A percentile compares a stretch with the other conserved stretches of the same genome.
Conservation (phyloP, 2,888 invertebrate genomes). For the Arge pagana region DNA sequence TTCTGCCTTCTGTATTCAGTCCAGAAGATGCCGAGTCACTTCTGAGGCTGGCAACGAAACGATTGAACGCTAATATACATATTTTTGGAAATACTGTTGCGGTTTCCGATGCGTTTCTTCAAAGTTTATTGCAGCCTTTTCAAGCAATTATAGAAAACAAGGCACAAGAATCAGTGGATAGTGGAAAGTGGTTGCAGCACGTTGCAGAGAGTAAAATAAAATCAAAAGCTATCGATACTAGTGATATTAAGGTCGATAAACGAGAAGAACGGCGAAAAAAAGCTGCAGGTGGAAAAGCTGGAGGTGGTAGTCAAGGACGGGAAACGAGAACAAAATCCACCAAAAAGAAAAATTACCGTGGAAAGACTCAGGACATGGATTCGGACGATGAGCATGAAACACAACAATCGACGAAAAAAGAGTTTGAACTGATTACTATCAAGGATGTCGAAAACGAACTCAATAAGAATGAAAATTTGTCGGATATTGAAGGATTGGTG, state of each 20-base stretch:
- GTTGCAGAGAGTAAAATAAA: conserved; percentile 69
- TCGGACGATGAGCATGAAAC: conserved; percentile 67
- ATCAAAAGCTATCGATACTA: conserved; percentile 47
- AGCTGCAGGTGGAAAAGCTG: conserved; percentile 84
- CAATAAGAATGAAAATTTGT: conserved; percentile 55
- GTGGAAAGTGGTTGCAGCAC: conserved; percentile 72
- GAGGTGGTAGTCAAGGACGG: conserved; percentile 90
- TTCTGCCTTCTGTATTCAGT: conserved; percentile 82
- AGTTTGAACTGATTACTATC: conserved; percentile 69
- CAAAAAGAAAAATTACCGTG: conserved; percentile 73
- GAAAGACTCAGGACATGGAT: conserved; percentile 68
- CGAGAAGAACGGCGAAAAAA: conserved; percentile 89
- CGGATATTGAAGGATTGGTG: conserved; percentile 76
- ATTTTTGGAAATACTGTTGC: conserved; percentile 62
- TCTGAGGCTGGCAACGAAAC: conserved; percentile 68
- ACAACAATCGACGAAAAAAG: conserved; percentile 52
- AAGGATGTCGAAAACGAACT: conserved; percentile 73
- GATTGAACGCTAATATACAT: conserved; percentile 59
- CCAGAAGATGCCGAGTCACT: conserved; percentile 77
- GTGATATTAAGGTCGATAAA: conserved; percentile 69
- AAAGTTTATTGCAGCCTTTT: conserved; percentile 70
- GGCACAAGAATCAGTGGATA: conserved; percentile 71
- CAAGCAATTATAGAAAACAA: conserved; percentile 68
- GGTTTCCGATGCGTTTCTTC: conserved; percentile 63
- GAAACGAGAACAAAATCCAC: conserved; percentile 95